Base-by-base conservation (phyloP, 2,888 invertebrate species). In the Stomorhina lunata region DNA sequence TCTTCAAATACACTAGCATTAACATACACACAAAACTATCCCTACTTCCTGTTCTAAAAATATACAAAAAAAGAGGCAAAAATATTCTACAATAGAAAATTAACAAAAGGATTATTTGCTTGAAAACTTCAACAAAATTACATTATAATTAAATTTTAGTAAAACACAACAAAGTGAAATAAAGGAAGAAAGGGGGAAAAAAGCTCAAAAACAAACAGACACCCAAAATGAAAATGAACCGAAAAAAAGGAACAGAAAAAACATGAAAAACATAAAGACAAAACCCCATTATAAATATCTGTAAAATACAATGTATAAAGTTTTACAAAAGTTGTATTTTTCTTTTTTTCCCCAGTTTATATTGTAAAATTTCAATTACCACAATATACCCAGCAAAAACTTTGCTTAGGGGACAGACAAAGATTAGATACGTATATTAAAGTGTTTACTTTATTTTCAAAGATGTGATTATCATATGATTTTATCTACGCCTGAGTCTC, bases 71-170 rank as follows among this genome's bases (percentile, higher is more conserved):
- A 15, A 43, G 17, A 43, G 17, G 12, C 9, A 25, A 25, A 27
- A 69, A 69, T 5, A 57, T 59, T n/a, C n/a, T 48, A 55, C 12
- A 15, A 45, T n/a, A n/a, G 10, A 69, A 65, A 27, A 57, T 53
- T 15, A 82, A 75, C 65, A 79, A 71, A 76, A 61, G 75, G 79
- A 82, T 79, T 71, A 82, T 75, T 76, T 82, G 79, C 79, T 61
- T 50, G 43, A 69, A 57, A 79, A 75, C 75, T 75, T 69, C 43
- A 75, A 66, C 65, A 59, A 76, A 71, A 82, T 79, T 75, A 79
- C 71, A 71, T 66, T 79, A 76, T 79, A 79, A 79, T 82, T 82
- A 79, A 82, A 82, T 82, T 79, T 79, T 59, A 59, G 57, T 71
- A 43, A 65, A 78, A 82, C 32, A 75, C 72, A n/a, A 57, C 57